These are phyloP conservation scores for Tauraco hartlaubi DNA, from an alignment of 2,797 vertebrate species.

Conservation along the genomic window DNA sequence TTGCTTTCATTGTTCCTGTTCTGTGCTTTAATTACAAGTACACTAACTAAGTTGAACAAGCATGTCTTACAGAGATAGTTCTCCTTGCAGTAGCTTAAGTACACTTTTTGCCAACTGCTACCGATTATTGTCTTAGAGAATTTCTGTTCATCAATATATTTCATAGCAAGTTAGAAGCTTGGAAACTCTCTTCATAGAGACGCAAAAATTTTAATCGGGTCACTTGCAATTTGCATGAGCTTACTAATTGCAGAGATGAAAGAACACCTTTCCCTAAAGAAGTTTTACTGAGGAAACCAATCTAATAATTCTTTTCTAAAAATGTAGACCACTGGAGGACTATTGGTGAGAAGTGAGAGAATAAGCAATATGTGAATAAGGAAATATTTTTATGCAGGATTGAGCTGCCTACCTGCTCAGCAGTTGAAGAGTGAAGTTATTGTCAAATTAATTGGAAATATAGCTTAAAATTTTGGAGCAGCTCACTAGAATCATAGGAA, in stretches of 20 bases:
- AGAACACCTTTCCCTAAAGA: background rate
- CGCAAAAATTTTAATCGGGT: background rate
- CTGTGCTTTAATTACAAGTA: background rate
- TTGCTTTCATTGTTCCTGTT: background rate
- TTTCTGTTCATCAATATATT: background rate
- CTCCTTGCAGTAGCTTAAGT: background rate
- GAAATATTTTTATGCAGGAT: background rate
- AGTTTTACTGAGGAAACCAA: background rate
- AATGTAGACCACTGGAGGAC: background rate
- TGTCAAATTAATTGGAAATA: background rate
- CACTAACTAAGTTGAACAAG: background rate
- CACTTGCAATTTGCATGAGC: background rate
- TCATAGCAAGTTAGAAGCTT: background rate
- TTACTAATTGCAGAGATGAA: constrained; percentile 14
- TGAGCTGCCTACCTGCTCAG: background rate
- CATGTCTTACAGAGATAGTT: background rate
- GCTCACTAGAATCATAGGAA: background rate
- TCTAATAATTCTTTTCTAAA: background rate
- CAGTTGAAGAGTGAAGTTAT: background rate
- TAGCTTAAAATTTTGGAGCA: background rate
- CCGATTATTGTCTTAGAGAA: background rate
- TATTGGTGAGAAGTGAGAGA: background rate
- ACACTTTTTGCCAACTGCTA: background rate
- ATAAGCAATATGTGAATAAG: background rate
- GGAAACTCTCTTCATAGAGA: background rate